A percentile compares a stretch with the other conserved stretches of the same genome.
phyloP scores from a whole-genome alignment of 2,797 vertebrate species.

The Malacoraja senta region DNA sequence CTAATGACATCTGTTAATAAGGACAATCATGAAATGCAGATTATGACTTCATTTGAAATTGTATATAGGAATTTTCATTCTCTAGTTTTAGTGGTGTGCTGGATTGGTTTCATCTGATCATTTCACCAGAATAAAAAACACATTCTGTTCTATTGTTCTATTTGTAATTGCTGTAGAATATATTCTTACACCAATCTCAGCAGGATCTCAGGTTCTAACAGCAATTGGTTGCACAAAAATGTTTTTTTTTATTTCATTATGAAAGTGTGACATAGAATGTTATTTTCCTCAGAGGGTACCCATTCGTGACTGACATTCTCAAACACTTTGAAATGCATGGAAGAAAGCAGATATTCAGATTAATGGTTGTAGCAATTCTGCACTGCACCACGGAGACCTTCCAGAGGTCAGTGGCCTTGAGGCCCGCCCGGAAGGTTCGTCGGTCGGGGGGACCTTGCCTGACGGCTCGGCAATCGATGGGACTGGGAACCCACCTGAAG shows the following conservation, averaged over 20 bases:
- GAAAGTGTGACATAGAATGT: not conserved
- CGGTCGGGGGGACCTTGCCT: too few relatives aligned
- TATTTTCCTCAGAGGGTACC: not conserved
- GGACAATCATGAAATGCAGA: not conserved
- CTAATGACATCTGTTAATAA: not conserved
- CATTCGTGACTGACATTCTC: not conserved
- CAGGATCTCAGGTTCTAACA: not conserved
- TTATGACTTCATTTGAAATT: not conserved
- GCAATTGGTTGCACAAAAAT: not conserved
- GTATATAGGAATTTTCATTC: not conserved
- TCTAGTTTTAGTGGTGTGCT: not conserved
- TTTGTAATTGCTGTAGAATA: not conserved
- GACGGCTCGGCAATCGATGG: too few relatives aligned
- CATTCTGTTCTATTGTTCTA: not conserved
- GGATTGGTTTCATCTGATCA: not conserved
- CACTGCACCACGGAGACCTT: too few relatives aligned
- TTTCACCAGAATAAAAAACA: not conserved
- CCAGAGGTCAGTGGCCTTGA: too few relatives aligned
- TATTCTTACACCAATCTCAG: not conserved
- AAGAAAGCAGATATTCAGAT: not conserved
- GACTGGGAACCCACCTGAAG: too few relatives aligned
- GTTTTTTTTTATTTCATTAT: not conserved
- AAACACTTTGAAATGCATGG: not conserved
- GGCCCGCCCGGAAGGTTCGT: too few relatives aligned
- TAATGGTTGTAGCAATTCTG: not conserved